phyloP scores from a whole-genome alignment of 2,113 vertebrate species.

The Muntiacus muntjak region DNA sequence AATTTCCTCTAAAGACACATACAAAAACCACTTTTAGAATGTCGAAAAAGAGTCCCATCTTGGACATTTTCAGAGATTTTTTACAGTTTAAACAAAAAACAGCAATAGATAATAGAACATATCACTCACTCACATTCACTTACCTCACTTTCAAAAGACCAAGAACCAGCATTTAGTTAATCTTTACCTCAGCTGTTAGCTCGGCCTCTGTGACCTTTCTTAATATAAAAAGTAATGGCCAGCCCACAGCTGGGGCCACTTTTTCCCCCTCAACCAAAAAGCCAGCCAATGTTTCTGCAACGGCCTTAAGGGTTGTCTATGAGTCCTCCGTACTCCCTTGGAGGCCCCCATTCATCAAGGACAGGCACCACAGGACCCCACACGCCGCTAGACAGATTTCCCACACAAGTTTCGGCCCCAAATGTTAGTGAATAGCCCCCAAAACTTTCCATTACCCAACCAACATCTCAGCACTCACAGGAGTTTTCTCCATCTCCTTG shows the following conservation, averaged over 20 bases:
- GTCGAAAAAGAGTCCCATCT: not conserved
- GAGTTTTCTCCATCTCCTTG: not conserved
- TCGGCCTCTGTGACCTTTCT: not conserved
- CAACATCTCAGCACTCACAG: not conserved
- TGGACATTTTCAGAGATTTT: not conserved
- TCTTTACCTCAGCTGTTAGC: not conserved
- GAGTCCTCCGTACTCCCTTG: not conserved
- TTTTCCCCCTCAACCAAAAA: not conserved
- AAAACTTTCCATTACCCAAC: not conserved
- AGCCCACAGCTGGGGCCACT: not conserved
- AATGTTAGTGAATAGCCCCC: not conserved
- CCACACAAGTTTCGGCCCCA: not conserved
- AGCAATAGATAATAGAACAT: not conserved
- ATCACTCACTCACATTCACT: not conserved
- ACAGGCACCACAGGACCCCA: not conserved
- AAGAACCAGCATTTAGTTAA: not conserved
- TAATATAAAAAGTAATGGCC: not conserved
- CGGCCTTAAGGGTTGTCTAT: not conserved
- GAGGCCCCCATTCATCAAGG: not conserved
- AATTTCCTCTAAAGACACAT: not conserved
- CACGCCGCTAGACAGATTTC: not conserved
- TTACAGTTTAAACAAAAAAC: not conserved
- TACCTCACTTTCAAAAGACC: not conserved
- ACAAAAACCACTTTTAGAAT: not conserved
- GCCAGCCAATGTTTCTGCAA: not conserved